These are phyloP conservation scores for Scaeva pyrastri DNA, from an alignment of 2,888 invertebrate species.

Conservation along the genomic window DNA sequence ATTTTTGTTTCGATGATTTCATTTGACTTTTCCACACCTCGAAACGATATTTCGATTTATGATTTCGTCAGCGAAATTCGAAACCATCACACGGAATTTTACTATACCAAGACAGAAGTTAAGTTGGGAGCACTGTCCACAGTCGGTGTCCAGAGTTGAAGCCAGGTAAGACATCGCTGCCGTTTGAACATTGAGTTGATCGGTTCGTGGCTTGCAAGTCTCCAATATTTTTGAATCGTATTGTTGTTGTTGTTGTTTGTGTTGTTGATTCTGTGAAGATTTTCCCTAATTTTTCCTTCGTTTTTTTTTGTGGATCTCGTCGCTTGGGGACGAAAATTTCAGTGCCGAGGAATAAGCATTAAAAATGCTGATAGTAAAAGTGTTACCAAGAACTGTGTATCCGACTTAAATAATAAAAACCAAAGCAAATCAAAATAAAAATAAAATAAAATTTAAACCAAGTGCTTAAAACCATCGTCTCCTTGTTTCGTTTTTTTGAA, in stretches of 20 bases:
- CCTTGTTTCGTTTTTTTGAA: too few species aligned
- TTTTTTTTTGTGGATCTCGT: constrained; percentile 39
- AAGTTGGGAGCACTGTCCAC: background rate
- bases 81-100: constrained; percentile 42
- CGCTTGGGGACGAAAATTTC: constrained; percentile 25
- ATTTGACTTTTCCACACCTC: constrained; percentile 6
- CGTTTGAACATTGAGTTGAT: background rate
- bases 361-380: constrained; percentile 76
- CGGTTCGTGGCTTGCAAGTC: constrained; percentile 11
- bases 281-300: constrained; percentile 11
- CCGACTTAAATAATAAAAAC: constrained; percentile 71
- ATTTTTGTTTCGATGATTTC: constrained; percentile 11
- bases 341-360: constrained; percentile 50
- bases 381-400: constrained; percentile 75
- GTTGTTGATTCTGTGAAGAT: constrained; percentile 10
- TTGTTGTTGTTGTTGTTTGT: constrained; percentile 42
- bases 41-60: constrained; percentile 50
- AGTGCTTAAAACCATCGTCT: background rate
- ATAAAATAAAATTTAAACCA: background rate
- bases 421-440: background rate
- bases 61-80: constrained; percentile 66
- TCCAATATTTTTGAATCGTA: constrained; percentile 9
- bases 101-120: constrained; percentile 13
- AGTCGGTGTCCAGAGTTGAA: constrained; percentile 42
- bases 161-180: constrained; percentile 44